Evolutionary conservation across 2,113 vertebrate genomes (phyloP), one percentile per base, ranked within the genome.

Genomic region (Cariama cristata): DNA sequence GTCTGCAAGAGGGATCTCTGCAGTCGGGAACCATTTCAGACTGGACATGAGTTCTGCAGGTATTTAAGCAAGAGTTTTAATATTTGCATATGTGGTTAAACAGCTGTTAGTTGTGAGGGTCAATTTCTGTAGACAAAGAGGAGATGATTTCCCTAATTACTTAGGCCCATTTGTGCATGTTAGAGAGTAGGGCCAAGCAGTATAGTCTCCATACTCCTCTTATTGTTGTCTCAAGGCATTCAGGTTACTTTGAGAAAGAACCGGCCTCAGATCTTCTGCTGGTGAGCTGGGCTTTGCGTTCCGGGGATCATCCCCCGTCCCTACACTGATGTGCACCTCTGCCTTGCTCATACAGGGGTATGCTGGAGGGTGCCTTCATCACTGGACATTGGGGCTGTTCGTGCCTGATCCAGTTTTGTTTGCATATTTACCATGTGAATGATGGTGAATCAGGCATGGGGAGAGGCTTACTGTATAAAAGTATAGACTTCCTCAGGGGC

Each of bases 41-140:
- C 21, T 19, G 44, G 60, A 50, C 18, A 40, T 11, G 35, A 64
- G 52, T 68, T 82, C 53, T 86, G 24, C 64, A 69, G 58, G 44
- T 76, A 40, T 79, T 82, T 74, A 40, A 42, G 74, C 58, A 90
- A 88, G 30, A 85, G 79, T 81, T 67, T 63, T 59, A 38, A 49
- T 60, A 68, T 55, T n/a, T n/a, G 26, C 0, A 0, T 53, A 6
- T 0, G 1, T 63, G 50, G 60, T 62, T 47, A 56, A 86, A 35
- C 33, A 81, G 64, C 35, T 77, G n/a, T 55, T 85, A 2, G 1
- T 64, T 14, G 5, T 17, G 32, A 55, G 12, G 7, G 12, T 86
- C 52, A 66, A 22, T 59, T 74, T 53, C 64, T 77, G 28, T 14
- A 71, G 59, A 33, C 1, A 1, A 33, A 68, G 26, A 66, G 23